These are phyloP conservation scores for Typhlichthys eigenmanni DNA, from an alignment of 2,797 vertebrate species.

Conservation along the genomic window DNA sequence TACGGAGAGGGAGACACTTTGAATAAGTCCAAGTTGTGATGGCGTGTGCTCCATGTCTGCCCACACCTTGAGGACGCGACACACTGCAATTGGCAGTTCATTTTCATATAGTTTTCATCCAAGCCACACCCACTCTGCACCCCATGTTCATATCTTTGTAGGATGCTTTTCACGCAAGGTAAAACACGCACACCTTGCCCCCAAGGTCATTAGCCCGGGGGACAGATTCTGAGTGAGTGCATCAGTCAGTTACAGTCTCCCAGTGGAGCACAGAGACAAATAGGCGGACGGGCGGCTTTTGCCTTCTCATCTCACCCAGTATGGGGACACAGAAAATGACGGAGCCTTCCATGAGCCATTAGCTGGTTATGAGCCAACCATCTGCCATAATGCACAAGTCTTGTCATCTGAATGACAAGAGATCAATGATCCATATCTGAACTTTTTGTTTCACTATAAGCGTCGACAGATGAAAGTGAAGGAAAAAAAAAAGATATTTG, in stretches of 20 bases:
- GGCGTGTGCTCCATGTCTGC: constrained; percentile 30
- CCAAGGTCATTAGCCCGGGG: constrained; percentile 56
- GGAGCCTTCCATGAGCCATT: constrained; percentile 53
- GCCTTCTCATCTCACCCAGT: constrained; percentile 47
- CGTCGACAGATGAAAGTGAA: constrained; percentile 30
- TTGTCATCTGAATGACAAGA: constrained; percentile 49
- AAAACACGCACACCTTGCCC: neutral
- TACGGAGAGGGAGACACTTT: neutral
- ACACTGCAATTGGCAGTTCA: neutral
- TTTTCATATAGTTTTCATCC: too few relatives aligned
- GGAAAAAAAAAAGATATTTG: constrained; percentile 17
- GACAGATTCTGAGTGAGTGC: constrained; percentile 31
- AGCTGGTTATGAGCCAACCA: constrained; percentile 50
- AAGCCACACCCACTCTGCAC: too few relatives aligned
- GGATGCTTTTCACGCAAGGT: too few relatives aligned
- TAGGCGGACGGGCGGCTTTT: constrained; percentile 51
- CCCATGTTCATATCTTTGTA: too few relatives aligned
- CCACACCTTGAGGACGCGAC: neutral
- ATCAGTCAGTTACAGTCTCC: constrained; percentile 31
- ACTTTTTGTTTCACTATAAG: constrained; percentile 23
- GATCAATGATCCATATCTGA: constrained; percentile 49
- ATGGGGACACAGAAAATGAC: constrained; percentile 50
- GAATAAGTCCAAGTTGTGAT: constrained; percentile 6
- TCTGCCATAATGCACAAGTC: constrained; percentile 54
- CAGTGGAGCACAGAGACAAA: constrained; percentile 39